Evolutionary conservation across 2,113 vertebrate species (phyloP).

Genomic region (Rissa tridactyla): DNA sequence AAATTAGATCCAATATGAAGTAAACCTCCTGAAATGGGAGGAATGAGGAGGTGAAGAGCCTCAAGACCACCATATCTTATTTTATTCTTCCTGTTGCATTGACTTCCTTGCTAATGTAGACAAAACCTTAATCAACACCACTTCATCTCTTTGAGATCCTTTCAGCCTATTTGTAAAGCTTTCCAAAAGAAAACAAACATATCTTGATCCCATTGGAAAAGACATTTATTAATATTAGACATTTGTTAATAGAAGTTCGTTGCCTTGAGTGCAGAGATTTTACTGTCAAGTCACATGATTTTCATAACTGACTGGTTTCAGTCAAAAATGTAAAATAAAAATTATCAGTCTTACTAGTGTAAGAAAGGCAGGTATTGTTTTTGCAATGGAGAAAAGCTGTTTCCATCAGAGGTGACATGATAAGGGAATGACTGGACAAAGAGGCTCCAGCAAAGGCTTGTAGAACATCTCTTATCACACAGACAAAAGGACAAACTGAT

Average conservation of each 20-base stretch:
- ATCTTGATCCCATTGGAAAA: background rate
- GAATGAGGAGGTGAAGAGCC: background rate
- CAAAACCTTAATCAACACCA: background rate
- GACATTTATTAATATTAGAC: background rate
- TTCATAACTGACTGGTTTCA: background rate
- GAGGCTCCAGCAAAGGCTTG: too few species aligned
- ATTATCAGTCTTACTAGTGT: background rate
- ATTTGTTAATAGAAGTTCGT: background rate
- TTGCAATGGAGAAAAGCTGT: too few species aligned
- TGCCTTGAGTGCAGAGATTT: background rate
- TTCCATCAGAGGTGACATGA: too few species aligned
- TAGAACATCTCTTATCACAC: too few species aligned
- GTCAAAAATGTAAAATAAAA: background rate
- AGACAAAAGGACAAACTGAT: too few species aligned
- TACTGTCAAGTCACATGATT: background rate
- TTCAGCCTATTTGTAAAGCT: background rate
- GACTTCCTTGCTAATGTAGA: background rate
- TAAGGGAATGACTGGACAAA: too few species aligned
- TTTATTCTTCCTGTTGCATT: background rate
- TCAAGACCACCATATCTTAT: background rate
- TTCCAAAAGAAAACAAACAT: background rate
- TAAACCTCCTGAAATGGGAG: background rate
- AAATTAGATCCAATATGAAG: background rate
- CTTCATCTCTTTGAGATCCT: background rate
- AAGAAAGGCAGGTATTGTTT: too few species aligned